phyloP scores from a whole-genome alignment of 2,113 vertebrate species.

The Cepphus grylle region DNA sequence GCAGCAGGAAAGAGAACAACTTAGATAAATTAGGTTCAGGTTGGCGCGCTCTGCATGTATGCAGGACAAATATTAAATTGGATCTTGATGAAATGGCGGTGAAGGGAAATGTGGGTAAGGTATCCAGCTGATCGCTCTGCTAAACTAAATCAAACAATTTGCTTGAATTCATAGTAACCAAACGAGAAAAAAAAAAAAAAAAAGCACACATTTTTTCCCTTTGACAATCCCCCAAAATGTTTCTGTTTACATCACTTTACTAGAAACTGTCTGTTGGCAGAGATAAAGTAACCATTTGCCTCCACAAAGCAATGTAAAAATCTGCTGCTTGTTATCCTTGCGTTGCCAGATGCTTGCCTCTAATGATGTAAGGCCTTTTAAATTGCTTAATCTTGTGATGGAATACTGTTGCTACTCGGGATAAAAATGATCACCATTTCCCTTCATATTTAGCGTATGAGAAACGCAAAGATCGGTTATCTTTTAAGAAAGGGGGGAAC shows the following conservation, averaged over 20 bases:
- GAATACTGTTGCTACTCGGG: slow-evolving; percentile 50
- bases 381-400: slow-evolving; percentile 65
- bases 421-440: slow-evolving; percentile 34
- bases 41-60: slow-evolving; percentile 42
- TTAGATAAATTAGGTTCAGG: slow-evolving; percentile 68
- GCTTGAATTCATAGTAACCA: slow-evolving; percentile 55
- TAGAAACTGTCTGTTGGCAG: slow-evolving; percentile 68
- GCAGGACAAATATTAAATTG: slow-evolving; percentile 64
- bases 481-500: neutral
- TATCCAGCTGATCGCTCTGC: slow-evolving; percentile 52
- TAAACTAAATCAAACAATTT: slow-evolving; percentile 68
- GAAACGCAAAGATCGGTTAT: slow-evolving; percentile 1
- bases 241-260: slow-evolving; percentile 68
- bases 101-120: slow-evolving; percentile 37
- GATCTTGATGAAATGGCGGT: slow-evolving; percentile 49
- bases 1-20: slow-evolving; percentile 62
- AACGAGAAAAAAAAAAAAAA: slow-evolving; percentile 27
- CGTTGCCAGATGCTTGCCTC: slow-evolving; percentile 66
- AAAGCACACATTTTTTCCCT: neutral
- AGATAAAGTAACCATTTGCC: slow-evolving; percentile 73
- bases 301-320: slow-evolving; percentile 66
- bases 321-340: slow-evolving; percentile 72
- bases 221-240: slow-evolving; percentile 55
- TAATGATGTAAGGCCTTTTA: slow-evolving; percentile 66
- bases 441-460: slow-evolving; percentile 8